Conservation (phyloP, 2,888 invertebrate genomes). For the Pinctada fucata region DNA sequence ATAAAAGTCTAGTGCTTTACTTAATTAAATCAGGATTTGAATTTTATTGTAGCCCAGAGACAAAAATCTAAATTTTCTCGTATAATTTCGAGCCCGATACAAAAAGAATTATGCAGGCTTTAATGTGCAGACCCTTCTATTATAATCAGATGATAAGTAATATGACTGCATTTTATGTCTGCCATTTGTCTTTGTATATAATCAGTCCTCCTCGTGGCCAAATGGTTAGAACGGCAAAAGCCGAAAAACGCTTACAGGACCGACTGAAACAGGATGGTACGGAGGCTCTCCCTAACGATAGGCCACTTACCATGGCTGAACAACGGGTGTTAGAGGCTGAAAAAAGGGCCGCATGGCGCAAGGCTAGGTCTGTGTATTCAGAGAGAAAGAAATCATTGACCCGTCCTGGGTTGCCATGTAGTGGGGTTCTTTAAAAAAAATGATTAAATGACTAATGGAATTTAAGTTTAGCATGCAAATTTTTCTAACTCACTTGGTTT, state of each 20-base stretch:
- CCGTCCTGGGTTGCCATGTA: not conserved
- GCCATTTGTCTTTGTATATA: slow-evolving; percentile 14
- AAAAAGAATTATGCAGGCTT: too few relatives aligned
- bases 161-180: too few relatives aligned
- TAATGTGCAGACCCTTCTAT: too few relatives aligned
- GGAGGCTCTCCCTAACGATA: slow-evolving; percentile 44
- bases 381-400: not conserved
- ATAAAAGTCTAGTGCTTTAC: too few relatives aligned
- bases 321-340: slow-evolving; percentile 67
- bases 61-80: too few relatives aligned
- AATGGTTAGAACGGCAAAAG: slow-evolving; percentile 61
- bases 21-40: too few relatives aligned
- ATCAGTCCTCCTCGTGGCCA: slow-evolving; percentile 21
- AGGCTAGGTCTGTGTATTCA: slow-evolving; percentile 69
- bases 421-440: not conserved
- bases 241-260: slow-evolving; percentile 58
- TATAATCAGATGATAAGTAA: too few relatives aligned
- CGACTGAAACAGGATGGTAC: slow-evolving; percentile 39
- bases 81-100: too few relatives aligned
- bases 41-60: too few relatives aligned
- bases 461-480: slow-evolving; percentile 3
- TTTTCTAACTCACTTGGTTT: not conserved
- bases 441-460: not conserved
- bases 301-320: slow-evolving; percentile 55
- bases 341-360: slow-evolving; percentile 69